A percentile compares a stretch with the other conserved stretches of the same genome.
Evolutionary conservation across 2,797 vertebrate genomes (phyloP).

Genomic region (Brachymystax lenok): DNA sequence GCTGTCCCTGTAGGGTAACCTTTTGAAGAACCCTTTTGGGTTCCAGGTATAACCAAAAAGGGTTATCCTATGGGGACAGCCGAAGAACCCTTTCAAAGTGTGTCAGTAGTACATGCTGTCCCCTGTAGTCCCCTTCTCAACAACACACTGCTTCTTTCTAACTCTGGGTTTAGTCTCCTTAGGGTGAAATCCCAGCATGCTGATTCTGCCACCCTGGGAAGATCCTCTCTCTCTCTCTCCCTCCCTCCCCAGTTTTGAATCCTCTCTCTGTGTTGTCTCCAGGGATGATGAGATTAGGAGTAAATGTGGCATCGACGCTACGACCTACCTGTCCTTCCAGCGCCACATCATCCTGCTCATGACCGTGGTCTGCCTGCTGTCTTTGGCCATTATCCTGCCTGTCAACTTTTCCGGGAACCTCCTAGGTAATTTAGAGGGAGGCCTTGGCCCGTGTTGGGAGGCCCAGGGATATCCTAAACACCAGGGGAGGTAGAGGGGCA

Average conservation of each 20-base stretch:
- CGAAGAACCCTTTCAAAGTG: too few species aligned
- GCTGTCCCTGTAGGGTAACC: too few species aligned
- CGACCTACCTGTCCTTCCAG: slow-evolving; percentile 96
- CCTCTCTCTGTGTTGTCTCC: slow-evolving; percentile 17
- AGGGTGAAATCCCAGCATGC: not conserved
- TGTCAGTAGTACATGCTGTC: not conserved
- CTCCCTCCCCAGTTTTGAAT: not conserved
- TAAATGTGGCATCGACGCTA: slow-evolving; percentile 93
- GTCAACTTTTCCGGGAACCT: slow-evolving; percentile 93
- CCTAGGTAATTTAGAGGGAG: slow-evolving; percentile 81
- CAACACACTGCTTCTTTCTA: not conserved
- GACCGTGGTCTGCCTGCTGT: slow-evolving; percentile 89
- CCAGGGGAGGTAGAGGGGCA: slow-evolving; percentile 17
- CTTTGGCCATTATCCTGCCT: slow-evolving; percentile 91
- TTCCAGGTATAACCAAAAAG: too few species aligned
- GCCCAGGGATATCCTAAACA: slow-evolving; percentile 51
- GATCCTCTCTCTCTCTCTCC: not conserved
- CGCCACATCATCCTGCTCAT: slow-evolving; percentile 91
- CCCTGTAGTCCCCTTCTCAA: not conserved
- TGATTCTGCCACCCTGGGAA: not conserved
- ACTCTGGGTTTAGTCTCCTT: not conserved
- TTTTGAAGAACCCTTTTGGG: too few species aligned
- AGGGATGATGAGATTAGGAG: slow-evolving; percentile 95
- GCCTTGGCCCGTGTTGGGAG: slow-evolving; percentile 40
- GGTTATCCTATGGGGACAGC: too few species aligned